phyloP scores from a whole-genome alignment of 2,113 vertebrate species.

The Symphodus melops region DNA sequence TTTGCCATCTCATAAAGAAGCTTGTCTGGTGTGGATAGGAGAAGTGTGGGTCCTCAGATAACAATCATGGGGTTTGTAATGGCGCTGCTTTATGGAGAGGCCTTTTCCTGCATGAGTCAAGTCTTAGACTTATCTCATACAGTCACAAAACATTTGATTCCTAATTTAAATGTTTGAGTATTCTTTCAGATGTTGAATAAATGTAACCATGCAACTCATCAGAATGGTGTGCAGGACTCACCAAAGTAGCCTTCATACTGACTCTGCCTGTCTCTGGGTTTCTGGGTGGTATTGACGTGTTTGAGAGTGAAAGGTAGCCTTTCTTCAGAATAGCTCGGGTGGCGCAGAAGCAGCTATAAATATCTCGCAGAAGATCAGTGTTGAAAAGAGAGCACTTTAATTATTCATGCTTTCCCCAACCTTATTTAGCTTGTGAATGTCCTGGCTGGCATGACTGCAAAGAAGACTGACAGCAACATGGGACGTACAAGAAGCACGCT shows the following conservation, averaged over 20 bases:
- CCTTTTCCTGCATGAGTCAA: constrained; percentile 3
- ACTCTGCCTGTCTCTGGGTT: constrained; percentile 11
- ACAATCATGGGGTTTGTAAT: neutral
- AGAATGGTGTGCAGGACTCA: neutral
- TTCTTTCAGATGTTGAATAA: neutral
- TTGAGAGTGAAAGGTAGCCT: constrained; percentile 39
- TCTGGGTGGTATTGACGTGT: constrained; percentile 32
- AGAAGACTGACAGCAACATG: constrained; percentile 51
- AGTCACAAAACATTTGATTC: neutral
- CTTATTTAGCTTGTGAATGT: constrained; percentile 71
- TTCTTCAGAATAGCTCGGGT: constrained; percentile 44
- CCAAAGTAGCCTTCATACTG: constrained; percentile 4
- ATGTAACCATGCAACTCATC: neutral
- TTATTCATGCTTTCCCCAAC: constrained; percentile 78
- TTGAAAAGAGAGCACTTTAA: constrained; percentile 77
- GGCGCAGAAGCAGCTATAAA: constrained; percentile 77
- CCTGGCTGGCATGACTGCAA: constrained; percentile 52
- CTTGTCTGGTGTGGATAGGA: neutral
- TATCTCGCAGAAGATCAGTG: constrained; percentile 69
- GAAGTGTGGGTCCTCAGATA: constrained; percentile 1
- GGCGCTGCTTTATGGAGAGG: constrained; percentile 21
- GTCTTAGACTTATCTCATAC: neutral
- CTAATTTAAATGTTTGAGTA: neutral
- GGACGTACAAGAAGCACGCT: constrained; percentile 21
- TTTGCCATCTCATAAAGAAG: neutral